Conservation (phyloP, 92 coral and sea anemone species). For the Phymanthus crucifer region DNA sequence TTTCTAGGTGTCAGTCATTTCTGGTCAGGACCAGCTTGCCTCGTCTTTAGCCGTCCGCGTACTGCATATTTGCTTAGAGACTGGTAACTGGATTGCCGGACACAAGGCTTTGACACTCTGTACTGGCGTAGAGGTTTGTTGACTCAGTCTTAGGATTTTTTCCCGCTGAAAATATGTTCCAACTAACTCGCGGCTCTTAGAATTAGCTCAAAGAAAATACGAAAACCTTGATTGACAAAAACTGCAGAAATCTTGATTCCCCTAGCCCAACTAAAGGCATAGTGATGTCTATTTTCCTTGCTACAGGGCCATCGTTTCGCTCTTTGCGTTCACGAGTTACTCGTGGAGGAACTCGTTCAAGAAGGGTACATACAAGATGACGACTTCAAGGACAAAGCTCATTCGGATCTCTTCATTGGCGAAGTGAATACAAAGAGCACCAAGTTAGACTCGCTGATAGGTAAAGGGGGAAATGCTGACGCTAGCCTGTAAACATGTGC, state of each 20-base stretch:
- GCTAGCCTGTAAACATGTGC: too few relatives aligned
- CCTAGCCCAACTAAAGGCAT: background rate
- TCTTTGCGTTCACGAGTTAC: slow-evolving; percentile 61
- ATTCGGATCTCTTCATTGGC: slow-evolving; percentile 13
- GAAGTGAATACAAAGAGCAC: background rate
- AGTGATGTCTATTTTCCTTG: background rate
- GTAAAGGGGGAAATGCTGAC: too few relatives aligned
- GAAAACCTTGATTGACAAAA: too few relatives aligned
- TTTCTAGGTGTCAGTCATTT: slow-evolving; percentile 63
- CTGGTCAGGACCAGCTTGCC: slow-evolving; percentile 62
- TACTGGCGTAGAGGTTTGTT: slow-evolving; percentile 68
- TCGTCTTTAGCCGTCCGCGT: slow-evolving; percentile 71
- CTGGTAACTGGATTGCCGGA: slow-evolving; percentile 68
- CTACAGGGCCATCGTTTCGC: slow-evolving; percentile 61
- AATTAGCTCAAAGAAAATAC: too few relatives aligned
- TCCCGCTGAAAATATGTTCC: background rate
- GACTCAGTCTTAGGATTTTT: background rate
- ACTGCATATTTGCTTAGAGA: slow-evolving; percentile 52
- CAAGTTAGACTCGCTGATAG: slow-evolving; percentile 2
- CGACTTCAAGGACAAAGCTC: slow-evolving; percentile 34
- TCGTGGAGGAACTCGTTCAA: slow-evolving; percentile 40
- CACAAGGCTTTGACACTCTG: slow-evolving; percentile 44
- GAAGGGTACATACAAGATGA: slow-evolving; percentile 15
- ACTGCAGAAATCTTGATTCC: too few relatives aligned
- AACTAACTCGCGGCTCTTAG: too few relatives aligned